A percentile compares a stretch with the other conserved stretches of the same genome.
phyloP scores from a whole-genome alignment of 2,113 vertebrate genomes.

The Marmota flaviventris region DNA sequence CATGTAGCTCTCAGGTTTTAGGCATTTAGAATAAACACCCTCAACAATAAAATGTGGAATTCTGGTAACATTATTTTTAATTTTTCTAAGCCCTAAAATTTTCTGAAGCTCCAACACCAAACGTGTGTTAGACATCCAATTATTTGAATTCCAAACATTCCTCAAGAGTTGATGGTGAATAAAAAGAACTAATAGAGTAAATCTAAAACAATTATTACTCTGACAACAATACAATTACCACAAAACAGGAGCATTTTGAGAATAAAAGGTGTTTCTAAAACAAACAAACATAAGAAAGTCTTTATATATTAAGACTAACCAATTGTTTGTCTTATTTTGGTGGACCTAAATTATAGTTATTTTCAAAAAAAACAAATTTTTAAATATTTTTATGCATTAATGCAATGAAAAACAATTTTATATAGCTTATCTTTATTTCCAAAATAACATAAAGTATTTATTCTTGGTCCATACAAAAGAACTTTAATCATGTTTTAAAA shows the following conservation, averaged over 20 bases:
- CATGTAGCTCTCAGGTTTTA: background rate
- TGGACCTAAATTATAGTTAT: background rate
- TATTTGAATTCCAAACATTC: conserved; percentile 15
- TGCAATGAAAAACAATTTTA: background rate
- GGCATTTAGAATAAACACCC: background rate
- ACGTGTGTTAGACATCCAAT: background rate
- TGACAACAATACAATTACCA: background rate
- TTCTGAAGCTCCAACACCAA: background rate
- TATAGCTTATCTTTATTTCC: conserved; percentile 30
- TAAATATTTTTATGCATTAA: background rate
- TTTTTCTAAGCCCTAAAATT: background rate
- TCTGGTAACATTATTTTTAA: background rate
- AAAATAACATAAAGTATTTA: background rate
- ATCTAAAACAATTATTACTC: background rate
- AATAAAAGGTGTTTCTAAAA: background rate
- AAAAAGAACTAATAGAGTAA: background rate
- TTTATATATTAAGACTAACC: background rate
- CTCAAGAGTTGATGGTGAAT: background rate
- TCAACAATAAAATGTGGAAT: background rate
- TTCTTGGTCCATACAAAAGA: background rate
- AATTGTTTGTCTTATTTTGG: background rate
- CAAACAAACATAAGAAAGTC: background rate
- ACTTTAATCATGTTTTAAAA: background rate
- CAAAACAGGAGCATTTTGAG: too few species aligned
- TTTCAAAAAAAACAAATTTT: background rate